These are phyloP conservation scores for Chrysogorgia sp. DNA, from an alignment of 92 coral and sea anemone genomes.

Conservation along the genomic window DNA sequence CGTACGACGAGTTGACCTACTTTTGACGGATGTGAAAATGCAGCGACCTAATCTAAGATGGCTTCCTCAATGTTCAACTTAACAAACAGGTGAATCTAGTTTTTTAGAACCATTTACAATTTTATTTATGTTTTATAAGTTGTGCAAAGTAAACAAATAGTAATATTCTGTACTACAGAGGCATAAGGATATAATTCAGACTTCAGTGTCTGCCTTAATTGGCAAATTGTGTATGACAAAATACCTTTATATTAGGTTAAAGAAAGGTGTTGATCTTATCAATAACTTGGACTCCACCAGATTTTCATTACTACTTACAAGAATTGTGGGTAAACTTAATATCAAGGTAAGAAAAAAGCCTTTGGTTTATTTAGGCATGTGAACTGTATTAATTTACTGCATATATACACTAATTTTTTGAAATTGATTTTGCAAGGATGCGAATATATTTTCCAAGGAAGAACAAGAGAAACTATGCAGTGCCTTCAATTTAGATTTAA, in stretches of 20 bases:
- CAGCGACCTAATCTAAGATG: too few species aligned
- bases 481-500: constrained; percentile 75
- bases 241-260: constrained; percentile 65
- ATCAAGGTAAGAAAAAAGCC: constrained; percentile 61
- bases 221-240: background rate
- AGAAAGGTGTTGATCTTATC: constrained; percentile 81
- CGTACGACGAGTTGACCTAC: too few species aligned
- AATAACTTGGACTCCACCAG: constrained; percentile 73
- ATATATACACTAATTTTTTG: background rate
- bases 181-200: background rate
- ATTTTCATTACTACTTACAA: constrained; percentile 77
- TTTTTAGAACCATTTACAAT: background rate
- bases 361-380: too few species aligned
- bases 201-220: background rate
- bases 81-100: constrained; percentile 22
- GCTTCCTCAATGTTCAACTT: constrained; percentile 27
- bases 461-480: constrained; percentile 87
- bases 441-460: constrained; percentile 81
- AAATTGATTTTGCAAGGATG: too few species aligned
- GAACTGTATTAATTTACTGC: background rate
- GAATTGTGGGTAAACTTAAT: constrained; percentile 88
- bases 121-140: too few species aligned
- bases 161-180: background rate
- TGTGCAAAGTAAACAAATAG: background rate
- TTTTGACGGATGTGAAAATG: too few species aligned